Base-by-base conservation (phyloP, 2,113 vertebrate genomes). In the Illadopsis cleaveri region DNA sequence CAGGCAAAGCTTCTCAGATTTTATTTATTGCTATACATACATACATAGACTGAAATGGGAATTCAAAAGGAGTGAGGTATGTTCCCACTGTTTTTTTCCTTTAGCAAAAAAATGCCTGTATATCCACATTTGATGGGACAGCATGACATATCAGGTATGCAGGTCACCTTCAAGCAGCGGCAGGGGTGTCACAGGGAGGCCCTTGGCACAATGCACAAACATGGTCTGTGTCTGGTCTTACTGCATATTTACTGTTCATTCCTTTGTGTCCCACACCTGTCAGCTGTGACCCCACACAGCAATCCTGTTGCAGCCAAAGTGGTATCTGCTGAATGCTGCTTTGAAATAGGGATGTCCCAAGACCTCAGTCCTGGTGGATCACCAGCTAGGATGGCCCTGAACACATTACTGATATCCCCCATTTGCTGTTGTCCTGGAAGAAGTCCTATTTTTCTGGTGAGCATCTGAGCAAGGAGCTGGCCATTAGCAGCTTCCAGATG, bases 351-450 rank as follows among this genome's bases (percentile, higher is more conserved):
- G 21, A 8, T 38, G 5, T 24, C 15, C 18, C 13, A 77, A 76
- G 14, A 57, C n/a, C 9, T 86, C 31, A 18, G 23, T 30, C 15
- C 45, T 80, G 24, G 21, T 68, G 37, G 12, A 33, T 69, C 19
- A 64, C 11, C 15, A 23, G 23, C 37, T 51, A 53, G 56, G 72
- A 48, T 53, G 45, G 7, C n/a, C 31, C 14, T 54, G 68, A 50
- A 51, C 0, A 0, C 14, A 9, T 45, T 66, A 38, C 5, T 20
- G 31, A 35, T 66, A 38, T 19, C 12, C 12, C 6, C 6, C 17
- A 31, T 50, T 80, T 71, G 17, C 25, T 31, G 5, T 40, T 40
- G 15, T 28, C 13, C 15, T 60, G 44, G n/a, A 72, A 58, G 27
- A 71, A 71, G 35, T 11, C 17, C 3, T 72, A 0, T 30, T 72